Percentiles rank a stretch among this genome's conserved stretches.
Conservation (phyloP, 2,888 invertebrate genomes). For the Aromia moschata region DNA sequence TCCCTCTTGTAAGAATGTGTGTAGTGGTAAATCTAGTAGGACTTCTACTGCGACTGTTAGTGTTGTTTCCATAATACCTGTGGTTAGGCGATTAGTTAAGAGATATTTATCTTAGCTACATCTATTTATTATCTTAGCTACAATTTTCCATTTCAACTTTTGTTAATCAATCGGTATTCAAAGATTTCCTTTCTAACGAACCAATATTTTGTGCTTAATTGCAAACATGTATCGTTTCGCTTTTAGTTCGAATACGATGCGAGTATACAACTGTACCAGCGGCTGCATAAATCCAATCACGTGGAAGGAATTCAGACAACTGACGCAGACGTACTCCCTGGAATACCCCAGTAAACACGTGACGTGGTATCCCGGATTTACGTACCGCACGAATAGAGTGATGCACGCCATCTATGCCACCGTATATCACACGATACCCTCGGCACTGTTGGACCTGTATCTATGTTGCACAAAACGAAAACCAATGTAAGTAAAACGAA, state of each 20-base stretch:
- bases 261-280: constrained; percentile 93
- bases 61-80: no score
- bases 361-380: constrained; percentile 86
- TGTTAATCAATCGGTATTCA: no score
- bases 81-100: no score
- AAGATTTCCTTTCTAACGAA: no score
- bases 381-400: constrained; percentile 75
- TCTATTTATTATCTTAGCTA: no score
- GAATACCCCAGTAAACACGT: constrained; percentile 86
- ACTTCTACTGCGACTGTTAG: no score
- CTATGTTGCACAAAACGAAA: constrained; percentile 80
- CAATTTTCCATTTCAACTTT: no score
- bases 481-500: constrained; percentile 85
- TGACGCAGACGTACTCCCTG: constrained; percentile 78
- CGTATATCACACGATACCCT: constrained; percentile 84
- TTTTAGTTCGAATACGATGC: constrained; percentile 63
- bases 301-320: constrained; percentile 83
- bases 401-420: constrained; percentile 80
- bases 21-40: no score
- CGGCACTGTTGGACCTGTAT: constrained; percentile 81
- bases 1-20: no score
- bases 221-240: no score
- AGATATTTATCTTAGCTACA: no score
- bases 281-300: constrained; percentile 85
- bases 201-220: no score